Evolutionary conservation across 2,797 vertebrate genomes (phyloP).

Genomic region (Sciurus carolinensis): DNA sequence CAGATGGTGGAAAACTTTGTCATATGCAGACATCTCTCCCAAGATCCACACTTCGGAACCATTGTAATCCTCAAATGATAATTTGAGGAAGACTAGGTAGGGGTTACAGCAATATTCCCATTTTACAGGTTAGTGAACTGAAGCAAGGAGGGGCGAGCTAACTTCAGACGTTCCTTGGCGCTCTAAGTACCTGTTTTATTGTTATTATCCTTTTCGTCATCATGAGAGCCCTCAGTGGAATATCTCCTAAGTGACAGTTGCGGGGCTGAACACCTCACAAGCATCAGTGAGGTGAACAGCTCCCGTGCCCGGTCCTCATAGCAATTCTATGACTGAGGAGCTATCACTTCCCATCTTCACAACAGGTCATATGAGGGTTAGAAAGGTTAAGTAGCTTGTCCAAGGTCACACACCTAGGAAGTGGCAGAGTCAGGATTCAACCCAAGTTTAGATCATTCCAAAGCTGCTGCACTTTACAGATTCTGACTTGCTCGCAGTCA

Average conservation of each 20-base stretch:
- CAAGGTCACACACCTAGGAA: not conserved
- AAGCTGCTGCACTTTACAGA: not conserved
- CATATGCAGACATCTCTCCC: not conserved
- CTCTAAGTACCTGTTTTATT: not conserved
- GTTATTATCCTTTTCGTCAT: not conserved
- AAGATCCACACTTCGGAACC: not conserved
- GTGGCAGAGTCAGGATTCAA: not conserved
- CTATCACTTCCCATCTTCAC: not conserved
- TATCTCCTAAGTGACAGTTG: not conserved
- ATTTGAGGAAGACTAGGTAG: not conserved
- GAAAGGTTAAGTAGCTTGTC: not conserved
- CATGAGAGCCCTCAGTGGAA: not conserved
- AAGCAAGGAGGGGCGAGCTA: not conserved
- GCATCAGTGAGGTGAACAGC: too few relatives aligned
- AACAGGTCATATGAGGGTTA: not conserved
- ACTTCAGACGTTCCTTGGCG: not conserved
- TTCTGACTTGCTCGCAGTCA: not conserved
- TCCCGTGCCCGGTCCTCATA: not conserved
- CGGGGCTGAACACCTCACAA: not conserved
- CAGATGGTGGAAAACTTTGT: not conserved
- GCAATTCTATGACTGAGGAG: not conserved
- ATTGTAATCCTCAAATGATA: not conserved
- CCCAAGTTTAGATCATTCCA: not conserved
- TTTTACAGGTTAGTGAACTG: slow-evolving; percentile 3
- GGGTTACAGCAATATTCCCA: not conserved